Evolutionary conservation across 2,888 invertebrate genomes (phyloP).

Genomic region (Aelia acuminata): DNA sequence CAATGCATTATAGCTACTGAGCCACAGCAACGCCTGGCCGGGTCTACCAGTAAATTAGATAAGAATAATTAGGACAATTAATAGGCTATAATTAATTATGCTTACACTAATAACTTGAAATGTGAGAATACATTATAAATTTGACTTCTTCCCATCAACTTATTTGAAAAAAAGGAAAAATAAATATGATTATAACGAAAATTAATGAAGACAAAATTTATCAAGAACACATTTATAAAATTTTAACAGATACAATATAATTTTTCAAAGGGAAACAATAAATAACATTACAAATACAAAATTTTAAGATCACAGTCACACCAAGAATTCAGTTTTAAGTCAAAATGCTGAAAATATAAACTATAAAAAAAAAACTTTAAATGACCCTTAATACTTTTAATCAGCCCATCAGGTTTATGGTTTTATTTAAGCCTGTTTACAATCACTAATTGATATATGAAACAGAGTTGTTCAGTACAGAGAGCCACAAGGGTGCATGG

Average conservation of each 20-base stretch:
- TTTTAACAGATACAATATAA: neutral
- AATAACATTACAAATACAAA: slow-evolving; percentile 62
- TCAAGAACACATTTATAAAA: neutral
- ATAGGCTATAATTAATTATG: neutral
- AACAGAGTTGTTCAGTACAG: no score
- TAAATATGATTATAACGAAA: neutral
- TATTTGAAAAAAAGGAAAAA: neutral
- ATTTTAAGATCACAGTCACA: slow-evolving; percentile 55
- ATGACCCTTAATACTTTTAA: no score
- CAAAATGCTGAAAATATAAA: neutral
- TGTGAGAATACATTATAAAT: neutral
- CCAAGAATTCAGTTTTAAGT: neutral
- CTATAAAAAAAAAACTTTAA: no score
- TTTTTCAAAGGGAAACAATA: neutral
- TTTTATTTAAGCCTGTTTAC: no score
- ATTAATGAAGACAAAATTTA: neutral
- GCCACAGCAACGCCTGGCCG: no score
- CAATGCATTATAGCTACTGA: no score
- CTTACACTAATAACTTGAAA: neutral
- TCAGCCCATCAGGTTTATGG: no score
- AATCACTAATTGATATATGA: no score
- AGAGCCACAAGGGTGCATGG: no score
- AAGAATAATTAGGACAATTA: no score
- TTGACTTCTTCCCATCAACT: neutral
- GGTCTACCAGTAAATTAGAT: no score